A percentile compares a stretch with the other conserved stretches of the same genome.
phyloP scores from a whole-genome alignment of 2,113 vertebrate species.

The Bungarus multicinctus region DNA sequence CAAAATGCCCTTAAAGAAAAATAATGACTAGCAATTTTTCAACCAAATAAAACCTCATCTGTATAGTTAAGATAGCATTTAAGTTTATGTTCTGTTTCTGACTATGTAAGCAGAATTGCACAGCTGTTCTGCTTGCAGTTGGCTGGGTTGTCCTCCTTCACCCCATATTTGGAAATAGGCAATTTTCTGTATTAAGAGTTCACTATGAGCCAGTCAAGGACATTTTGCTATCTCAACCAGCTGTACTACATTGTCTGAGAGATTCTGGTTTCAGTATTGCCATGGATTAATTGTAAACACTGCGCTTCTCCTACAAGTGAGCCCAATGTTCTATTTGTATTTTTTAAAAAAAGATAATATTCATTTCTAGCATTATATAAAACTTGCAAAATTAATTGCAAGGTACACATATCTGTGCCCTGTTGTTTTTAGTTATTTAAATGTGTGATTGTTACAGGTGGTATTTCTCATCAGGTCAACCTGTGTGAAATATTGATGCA shows the following conservation, averaged over 20 bases:
- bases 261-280: neutral
- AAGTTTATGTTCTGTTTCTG: neutral
- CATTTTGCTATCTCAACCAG: neutral
- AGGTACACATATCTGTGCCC: neutral
- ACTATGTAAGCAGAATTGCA: neutral
- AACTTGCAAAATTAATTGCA: neutral
- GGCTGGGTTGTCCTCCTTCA: neutral
- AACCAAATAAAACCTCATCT: neutral
- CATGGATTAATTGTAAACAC: neutral
- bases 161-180: neutral
- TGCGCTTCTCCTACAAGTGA: neutral
- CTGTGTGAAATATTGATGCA: neutral
- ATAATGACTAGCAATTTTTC: neutral
- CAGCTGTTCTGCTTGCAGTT: neutral
- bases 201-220: neutral
- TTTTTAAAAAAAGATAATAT: neutral
- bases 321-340: neutral
- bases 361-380: neutral
- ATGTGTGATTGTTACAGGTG: neutral
- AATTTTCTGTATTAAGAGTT: conserved; percentile 3
- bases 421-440: neutral
- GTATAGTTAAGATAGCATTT: conserved; percentile 18
- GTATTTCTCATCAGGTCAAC: neutral
- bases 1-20: conserved; percentile 25
- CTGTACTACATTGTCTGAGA: neutral